A percentile compares a stretch with the other conserved stretches of the same genome.
These are phyloP conservation scores for Caranx melampygus DNA, from an alignment of 2,113 vertebrate genomes.

Conservation along the genomic window DNA sequence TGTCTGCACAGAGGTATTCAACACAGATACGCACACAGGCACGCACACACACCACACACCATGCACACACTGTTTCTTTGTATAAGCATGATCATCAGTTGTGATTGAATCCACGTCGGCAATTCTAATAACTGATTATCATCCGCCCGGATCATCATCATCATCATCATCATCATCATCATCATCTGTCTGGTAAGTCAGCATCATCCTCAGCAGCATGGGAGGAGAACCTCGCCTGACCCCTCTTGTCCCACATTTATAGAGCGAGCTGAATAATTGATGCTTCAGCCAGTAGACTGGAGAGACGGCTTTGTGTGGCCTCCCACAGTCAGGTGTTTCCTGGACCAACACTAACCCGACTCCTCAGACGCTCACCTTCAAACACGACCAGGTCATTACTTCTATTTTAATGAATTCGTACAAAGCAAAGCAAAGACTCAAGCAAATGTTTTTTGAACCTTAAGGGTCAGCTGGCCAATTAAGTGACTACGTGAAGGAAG, in stretches of 20 bases:
- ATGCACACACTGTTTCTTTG: conserved; percentile 30
- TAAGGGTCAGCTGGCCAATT: neutral
- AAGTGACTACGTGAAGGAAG: no score
- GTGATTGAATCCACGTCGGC: conserved; percentile 36
- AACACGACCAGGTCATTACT: neutral
- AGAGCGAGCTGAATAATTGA: conserved; percentile 70
- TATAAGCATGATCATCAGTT: conserved; percentile 31
- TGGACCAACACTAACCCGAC: conserved; percentile 14
- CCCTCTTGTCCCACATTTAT: conserved; percentile 73
- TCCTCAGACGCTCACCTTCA: neutral
- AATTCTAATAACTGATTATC: conserved; percentile 42
- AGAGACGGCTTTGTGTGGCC: conserved; percentile 53
- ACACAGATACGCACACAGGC: neutral
- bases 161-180: conserved; percentile 24
- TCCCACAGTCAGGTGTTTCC: conserved; percentile 65
- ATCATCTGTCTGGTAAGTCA: conserved; percentile 61
- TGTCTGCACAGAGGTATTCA: conserved; percentile 7
- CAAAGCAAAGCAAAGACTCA: neutral
- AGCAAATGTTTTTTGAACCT: neutral
- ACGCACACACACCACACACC: no score
- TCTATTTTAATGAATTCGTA: neutral
- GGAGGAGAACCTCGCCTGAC: conserved; percentile 59
- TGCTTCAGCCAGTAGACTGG: conserved; percentile 48
- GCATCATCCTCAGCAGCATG: conserved; percentile 59
- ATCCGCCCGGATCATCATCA: neutral